These are phyloP conservation scores for Dicentrarchus labrax DNA, from an alignment of 2,113 vertebrate genomes.

Conservation along the genomic window DNA sequence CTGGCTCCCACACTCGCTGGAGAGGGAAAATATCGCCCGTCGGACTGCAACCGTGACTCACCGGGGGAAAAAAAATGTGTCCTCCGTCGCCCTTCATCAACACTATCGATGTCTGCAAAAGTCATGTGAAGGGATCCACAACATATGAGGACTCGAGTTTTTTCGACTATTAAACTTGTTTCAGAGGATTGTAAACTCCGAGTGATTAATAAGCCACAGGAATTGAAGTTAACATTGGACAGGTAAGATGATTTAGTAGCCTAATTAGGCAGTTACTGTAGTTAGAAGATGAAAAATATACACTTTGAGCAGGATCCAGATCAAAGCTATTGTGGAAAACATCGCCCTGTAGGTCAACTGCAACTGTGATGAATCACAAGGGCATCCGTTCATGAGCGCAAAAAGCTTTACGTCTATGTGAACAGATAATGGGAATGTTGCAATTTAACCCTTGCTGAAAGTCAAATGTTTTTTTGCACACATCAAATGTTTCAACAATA, in stretches of 20 bases:
- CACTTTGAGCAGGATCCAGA: neutral
- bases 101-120: constrained; percentile 52
- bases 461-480: constrained; percentile 2
- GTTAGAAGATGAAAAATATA: neutral
- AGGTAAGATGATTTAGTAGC: constrained; percentile 79
- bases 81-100: constrained; percentile 62
- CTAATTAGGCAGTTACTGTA: neutral
- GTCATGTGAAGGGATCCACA: constrained; percentile 62
- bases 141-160: constrained; percentile 61
- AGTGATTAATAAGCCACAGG: constrained; percentile 46
- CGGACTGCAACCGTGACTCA: constrained; percentile 72
- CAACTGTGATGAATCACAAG: constrained; percentile 1
- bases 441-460: neutral
- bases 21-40: constrained; percentile 73
- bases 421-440: neutral
- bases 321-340: neutral
- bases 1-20: constrained; percentile 60
- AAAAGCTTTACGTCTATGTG: neutral
- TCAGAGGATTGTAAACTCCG: constrained; percentile 60
- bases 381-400: neutral
- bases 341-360: constrained; percentile 2
- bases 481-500: neutral
- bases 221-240: constrained; percentile 64
- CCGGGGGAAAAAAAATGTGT: constrained; percentile 82
- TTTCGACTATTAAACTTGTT: constrained; percentile 69